Evolutionary conservation across 23 tunicate genomes (phyloP).

Genomic region (Botrylloides violaceus): DNA sequence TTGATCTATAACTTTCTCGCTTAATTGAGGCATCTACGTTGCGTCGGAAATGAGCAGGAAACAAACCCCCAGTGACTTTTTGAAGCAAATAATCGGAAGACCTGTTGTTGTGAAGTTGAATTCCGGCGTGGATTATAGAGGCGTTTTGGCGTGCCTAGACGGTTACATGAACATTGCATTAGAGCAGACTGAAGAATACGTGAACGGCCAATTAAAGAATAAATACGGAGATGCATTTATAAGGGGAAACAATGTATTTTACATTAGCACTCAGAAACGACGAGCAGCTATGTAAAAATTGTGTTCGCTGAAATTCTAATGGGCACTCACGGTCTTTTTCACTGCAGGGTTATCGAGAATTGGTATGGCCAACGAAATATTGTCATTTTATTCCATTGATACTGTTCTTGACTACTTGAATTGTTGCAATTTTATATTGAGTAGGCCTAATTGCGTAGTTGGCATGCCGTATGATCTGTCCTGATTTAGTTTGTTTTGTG

Average conservation of each 20-base stretch:
- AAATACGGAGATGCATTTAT: conserved; percentile 98
- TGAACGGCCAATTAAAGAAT: conserved; percentile 92
- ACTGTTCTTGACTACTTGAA: not conserved
- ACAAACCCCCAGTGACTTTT: conserved; percentile 94
- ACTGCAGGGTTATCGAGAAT: not conserved
- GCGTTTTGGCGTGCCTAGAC: conserved; percentile 95
- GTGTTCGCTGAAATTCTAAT: too few species aligned
- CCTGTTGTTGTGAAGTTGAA: conserved; percentile 98
- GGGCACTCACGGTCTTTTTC: too few species aligned
- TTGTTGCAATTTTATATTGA: not conserved
- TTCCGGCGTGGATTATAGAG: conserved; percentile 97
- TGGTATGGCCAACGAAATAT: not conserved
- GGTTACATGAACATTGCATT: conserved; percentile 99
- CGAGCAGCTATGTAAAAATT: too few species aligned
- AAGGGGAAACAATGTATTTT: conserved; percentile 93
- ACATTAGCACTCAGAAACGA: conserved; percentile 87
- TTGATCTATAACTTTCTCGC: too few species aligned
- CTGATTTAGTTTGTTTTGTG: not conserved
- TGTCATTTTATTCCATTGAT: not conserved
- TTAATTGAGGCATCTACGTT: too few species aligned
- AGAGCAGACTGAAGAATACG: conserved; percentile 99
- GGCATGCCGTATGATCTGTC: too few species aligned
- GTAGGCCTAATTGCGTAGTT: not conserved
- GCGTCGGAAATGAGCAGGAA: conserved; percentile 63
- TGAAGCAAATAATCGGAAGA: conserved; percentile 96